phyloP scores from a whole-genome alignment of 2,113 vertebrate genomes.

The Laterallus jamaicensis region DNA sequence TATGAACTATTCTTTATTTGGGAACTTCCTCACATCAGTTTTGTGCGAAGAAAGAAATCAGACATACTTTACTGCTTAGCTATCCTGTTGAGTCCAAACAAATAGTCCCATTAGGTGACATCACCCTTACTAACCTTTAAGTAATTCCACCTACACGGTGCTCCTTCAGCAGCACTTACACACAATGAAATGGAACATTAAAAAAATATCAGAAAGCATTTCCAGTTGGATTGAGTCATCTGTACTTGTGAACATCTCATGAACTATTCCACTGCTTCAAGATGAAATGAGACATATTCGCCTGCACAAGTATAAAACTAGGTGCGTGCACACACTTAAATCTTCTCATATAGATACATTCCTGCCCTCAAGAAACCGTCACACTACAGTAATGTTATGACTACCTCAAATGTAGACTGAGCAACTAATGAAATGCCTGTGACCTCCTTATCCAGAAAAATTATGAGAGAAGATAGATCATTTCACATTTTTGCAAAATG shows the following conservation, averaged over 20 bases:
- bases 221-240: slow-evolving; percentile 44
- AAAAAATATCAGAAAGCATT: slow-evolving; percentile 2
- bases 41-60: neutral
- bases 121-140: slow-evolving; percentile 63
- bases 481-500: neutral
- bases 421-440: neutral
- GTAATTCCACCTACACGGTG: slow-evolving; percentile 59
- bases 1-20: neutral
- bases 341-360: fast-evolving
- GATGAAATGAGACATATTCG: neutral
- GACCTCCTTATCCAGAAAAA: neutral
- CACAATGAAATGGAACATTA: neutral
- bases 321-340: neutral
- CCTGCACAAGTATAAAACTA: neutral
- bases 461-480: neutral
- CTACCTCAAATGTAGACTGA: neutral
- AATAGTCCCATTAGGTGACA: slow-evolving; percentile 53
- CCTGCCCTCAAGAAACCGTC: neutral
- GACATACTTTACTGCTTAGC: slow-evolving; percentile 58
- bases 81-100: slow-evolving; percentile 33
- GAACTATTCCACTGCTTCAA: neutral
- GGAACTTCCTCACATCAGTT: neutral
- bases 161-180: slow-evolving; percentile 12
- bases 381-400: neutral
- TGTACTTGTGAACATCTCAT: neutral